Evolutionary conservation across 2,797 vertebrate species (phyloP).

Genomic region (Crocidura indochinensis): DNA sequence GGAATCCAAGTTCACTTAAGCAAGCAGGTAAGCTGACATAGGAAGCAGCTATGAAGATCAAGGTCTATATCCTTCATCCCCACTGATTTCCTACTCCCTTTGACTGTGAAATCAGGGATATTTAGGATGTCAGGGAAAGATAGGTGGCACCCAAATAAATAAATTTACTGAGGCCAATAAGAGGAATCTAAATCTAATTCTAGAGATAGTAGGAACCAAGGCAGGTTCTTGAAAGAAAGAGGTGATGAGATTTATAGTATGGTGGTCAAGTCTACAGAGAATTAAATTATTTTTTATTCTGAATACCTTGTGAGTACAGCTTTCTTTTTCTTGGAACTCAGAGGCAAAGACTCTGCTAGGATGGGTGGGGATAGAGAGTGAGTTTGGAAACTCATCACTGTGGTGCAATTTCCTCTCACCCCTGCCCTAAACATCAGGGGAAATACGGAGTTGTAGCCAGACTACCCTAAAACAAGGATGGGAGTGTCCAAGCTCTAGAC

Average conservation of each 20-base stretch:
- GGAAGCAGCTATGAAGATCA: neutral
- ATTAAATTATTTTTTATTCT: neutral
- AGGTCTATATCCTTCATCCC: neutral
- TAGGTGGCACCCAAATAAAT: neutral
- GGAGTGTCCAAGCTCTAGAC: neutral
- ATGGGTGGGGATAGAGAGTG: too few relatives aligned
- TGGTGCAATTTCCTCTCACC: neutral
- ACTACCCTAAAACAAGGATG: neutral
- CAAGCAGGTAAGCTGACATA: neutral
- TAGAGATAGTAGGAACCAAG: neutral
- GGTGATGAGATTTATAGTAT: neutral
- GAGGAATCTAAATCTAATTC: slow-evolving; percentile 19
- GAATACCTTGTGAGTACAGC: neutral
- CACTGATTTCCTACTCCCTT: neutral
- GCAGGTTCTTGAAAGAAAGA: slow-evolving; percentile 6
- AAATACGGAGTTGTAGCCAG: neutral
- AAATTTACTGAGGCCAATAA: neutral
- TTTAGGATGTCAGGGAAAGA: neutral
- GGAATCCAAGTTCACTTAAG: neutral
- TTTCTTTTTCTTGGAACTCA: neutral
- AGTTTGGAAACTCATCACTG: neutral
- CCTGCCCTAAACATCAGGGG: neutral
- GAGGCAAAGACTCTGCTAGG: neutral
- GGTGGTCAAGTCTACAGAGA: neutral
- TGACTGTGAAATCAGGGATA: neutral